Evolutionary conservation across 2,797 vertebrate species (phyloP), one percentile per base, ranked within the genome.

Genomic region (Leptodactylus fallax): DNA sequence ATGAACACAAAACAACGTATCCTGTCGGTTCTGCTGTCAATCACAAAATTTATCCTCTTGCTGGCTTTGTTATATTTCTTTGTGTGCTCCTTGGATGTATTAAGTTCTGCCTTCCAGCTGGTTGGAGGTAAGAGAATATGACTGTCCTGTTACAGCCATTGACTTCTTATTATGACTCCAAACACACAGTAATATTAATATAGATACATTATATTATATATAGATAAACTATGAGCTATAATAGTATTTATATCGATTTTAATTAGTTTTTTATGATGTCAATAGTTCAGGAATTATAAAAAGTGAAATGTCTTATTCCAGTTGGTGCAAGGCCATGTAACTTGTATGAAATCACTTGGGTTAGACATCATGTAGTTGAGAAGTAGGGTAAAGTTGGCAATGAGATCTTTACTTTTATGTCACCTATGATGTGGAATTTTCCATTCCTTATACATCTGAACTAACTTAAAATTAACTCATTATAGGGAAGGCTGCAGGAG

Each of bases 71-170:
- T 99, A 81, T 99, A 99, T 94, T 45, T 98, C 87, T 99, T 99
- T 0, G 96, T 99, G 51, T 99, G 98, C 90, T 99, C 98, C 0
- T 93, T 99, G 95, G 97, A 98, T 45, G 80, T 99, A 0, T 95
- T 99, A 90, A 99, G 98, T 89, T 99, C 97, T 0, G 97, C 97
- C 53, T 99, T 99, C 94, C 98, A 99, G 91, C 94, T 99, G 0
- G 97, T 97, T 8, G 98, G 98, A 96, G 98, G 98, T 99, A 95
- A 53, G 93, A 80, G 80, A 90, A 63, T 81, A 8, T 6, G 2
- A 21, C 4, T 56, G 1, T 36, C 21, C 45, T 60, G 1, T 8
- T 67, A 53, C 49, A 78, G 36, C 6, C 5, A 21, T 36, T 55
- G 16, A 19, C 8, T 65, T n/a, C n/a, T 21, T 53, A 11, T 13